phyloP scores from a whole-genome alignment of 1,140 invertebrate genomes.

The Orius laevigatus region DNA sequence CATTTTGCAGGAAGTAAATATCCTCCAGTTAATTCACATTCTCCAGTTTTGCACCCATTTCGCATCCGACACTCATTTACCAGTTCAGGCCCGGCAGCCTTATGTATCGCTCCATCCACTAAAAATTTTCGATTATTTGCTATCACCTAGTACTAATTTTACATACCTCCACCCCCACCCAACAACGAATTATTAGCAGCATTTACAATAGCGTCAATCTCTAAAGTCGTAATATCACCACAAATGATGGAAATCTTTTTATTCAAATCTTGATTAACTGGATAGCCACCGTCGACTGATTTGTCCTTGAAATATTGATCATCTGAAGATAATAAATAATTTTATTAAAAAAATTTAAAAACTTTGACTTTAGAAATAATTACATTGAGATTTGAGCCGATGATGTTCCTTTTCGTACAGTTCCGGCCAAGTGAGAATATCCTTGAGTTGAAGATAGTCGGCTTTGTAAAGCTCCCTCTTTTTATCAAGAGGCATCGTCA shows the following conservation, averaged over 20 bases:
- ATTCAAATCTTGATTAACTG: constrained; percentile 28
- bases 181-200: constrained; percentile 65
- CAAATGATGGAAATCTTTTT: constrained; percentile 47
- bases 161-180: constrained; percentile 62
- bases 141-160: background rate
- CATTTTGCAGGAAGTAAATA: constrained; percentile 64
- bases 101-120: constrained; percentile 77
- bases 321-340: background rate
- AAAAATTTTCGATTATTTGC: constrained; percentile 15
- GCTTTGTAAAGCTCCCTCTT: no score
- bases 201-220: constrained; percentile 84
- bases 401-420: constrained; percentile 26
- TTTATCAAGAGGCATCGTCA: no score
- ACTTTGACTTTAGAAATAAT: constrained; percentile 4
- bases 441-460: no score
- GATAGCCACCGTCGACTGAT: constrained; percentile 25
- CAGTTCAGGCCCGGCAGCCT: constrained; percentile 48
- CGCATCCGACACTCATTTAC: constrained; percentile 54
- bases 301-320: constrained; percentile 23
- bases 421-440: constrained; percentile 40
- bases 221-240: constrained; percentile 75
- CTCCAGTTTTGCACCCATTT: constrained; percentile 53
- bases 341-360: background rate
- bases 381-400: constrained; percentile 13
- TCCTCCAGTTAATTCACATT: constrained; percentile 65